These are phyloP conservation scores for Arrhamphus sclerolepis DNA, from an alignment of 2,797 vertebrate genomes.

Conservation along the genomic window DNA sequence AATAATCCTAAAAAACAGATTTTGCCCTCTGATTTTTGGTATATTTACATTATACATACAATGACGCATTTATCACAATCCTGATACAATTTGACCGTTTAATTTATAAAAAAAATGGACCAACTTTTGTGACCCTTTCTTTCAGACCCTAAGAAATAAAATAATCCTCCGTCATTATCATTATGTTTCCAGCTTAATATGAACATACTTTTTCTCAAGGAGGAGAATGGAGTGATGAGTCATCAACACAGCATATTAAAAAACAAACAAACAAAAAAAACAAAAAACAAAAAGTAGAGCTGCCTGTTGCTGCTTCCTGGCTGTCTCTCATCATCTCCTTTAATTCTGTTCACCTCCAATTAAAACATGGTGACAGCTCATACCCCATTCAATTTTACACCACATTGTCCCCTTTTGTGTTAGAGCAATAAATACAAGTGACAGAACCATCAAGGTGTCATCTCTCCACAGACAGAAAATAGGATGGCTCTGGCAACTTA, in stretches of 20 bases:
- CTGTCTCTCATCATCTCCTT: slow-evolving; percentile 65
- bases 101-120: too few relatives aligned
- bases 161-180: slow-evolving; percentile 20
- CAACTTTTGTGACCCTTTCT: neutral
- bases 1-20: too few relatives aligned
- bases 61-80: too few relatives aligned
- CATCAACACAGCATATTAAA: slow-evolving; percentile 52
- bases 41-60: too few relatives aligned
- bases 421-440: slow-evolving; percentile 64
- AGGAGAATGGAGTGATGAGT: slow-evolving; percentile 61
- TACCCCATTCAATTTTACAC: slow-evolving; percentile 64
- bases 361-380: slow-evolving; percentile 78
- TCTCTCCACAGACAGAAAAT: slow-evolving; percentile 41
- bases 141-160: slow-evolving; percentile 8
- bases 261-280: too few relatives aligned
- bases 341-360: slow-evolving; percentile 70
- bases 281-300: slow-evolving; percentile 45
- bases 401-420: slow-evolving; percentile 48
- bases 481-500: slow-evolving; percentile 24
- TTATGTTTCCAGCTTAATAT: slow-evolving; percentile 41
- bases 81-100: too few relatives aligned
- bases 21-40: too few relatives aligned
- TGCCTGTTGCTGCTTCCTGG: slow-evolving; percentile 53
- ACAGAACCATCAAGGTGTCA: slow-evolving; percentile 56
- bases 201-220: slow-evolving; percentile 37